A percentile compares a stretch with the other conserved stretches of the same genome.
Evolutionary conservation across 2,113 vertebrate genomes (phyloP).

Genomic region (Haemorhous mexicanus): DNA sequence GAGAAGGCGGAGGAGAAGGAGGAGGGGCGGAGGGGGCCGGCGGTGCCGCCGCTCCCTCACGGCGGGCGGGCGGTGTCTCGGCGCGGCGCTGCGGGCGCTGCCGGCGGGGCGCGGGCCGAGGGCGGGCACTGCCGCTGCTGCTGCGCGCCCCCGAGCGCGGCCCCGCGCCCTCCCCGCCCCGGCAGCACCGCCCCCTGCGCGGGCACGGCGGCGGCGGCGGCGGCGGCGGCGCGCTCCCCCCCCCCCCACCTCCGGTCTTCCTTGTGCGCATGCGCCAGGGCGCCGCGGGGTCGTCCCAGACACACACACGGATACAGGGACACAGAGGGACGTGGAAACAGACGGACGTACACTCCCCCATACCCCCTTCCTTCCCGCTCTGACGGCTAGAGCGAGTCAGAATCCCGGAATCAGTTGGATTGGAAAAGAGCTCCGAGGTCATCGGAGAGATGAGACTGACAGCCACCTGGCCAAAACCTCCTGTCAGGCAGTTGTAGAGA

Average conservation of each 20-base stretch:
- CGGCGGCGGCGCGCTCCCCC: background rate
- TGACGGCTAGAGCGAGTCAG: no score
- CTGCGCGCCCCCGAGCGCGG: background rate
- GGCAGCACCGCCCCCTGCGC: background rate
- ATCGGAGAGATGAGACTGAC: background rate
- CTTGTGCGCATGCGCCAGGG: background rate
- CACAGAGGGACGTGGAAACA: rapidly evolving
- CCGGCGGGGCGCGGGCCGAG: background rate
- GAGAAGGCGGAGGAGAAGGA: no score
- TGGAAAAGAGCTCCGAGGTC: background rate
- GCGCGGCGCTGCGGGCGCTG: no score
- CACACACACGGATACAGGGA: rapidly evolving
- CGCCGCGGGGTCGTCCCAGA: no score
- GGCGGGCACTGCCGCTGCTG: background rate
- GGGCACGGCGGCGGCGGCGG: background rate
- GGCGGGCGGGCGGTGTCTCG: no score
- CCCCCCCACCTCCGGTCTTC: no score
- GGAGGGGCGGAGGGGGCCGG: no score
- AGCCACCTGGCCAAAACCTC: background rate
- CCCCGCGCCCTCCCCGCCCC: background rate
- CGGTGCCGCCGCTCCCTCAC: no score
- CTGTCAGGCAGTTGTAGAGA: no score
- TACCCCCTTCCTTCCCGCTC: background rate
- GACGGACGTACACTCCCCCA: rapidly evolving
- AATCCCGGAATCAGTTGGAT: background rate